Evolutionary conservation across 1,140 invertebrate genomes (phyloP), one percentile per base, ranked within the genome.

Genomic region (Vanessa atalanta): DNA sequence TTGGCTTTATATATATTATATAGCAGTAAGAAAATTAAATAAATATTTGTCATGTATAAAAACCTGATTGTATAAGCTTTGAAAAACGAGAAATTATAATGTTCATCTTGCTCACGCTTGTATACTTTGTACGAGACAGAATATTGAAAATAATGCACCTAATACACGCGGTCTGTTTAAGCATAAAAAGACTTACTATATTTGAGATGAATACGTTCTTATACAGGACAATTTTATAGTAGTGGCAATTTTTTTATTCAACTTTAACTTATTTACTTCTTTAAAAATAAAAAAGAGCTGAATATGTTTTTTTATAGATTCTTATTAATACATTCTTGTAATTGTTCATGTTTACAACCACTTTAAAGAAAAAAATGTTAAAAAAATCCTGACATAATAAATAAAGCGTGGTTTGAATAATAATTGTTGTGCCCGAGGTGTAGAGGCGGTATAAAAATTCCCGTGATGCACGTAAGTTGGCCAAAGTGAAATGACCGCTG

Each of bases 401-500:
- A 43, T 43, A 43, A 43, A 43, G 37, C 37, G 37, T 50, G 5
- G 12, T 57, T 57, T 9, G n/a, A 23, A 20, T 16, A 23, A 11
- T 23, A 57, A 4, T 57, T 12, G 53, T 57, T 57, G 53, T 47
- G 16, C 47, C 37, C 63, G 43, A 48, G 47, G 47, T 63, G 65
- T 60, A 43, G 47, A 63, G 47, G 65, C n/a, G 16, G 57, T 31
- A 37, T 20, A 69, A 69, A 73, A 73, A 70, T 70, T 73, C 65
- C 72, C 53, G 26, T 16, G 57, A 57, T 70, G 81, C 79, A 78
- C 83, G 85, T 88, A 92, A 89, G 90, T 92, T 89, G 89, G 90
- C 84, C 90, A 92, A 89, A 92, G 89, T 85, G 90, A 92, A 91
- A 92, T 92, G 88, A 89, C 90, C 90, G 86, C 85, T 70, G 82